Evolutionary conservation across 2,113 vertebrate genomes (phyloP).

Genomic region (Plectropomus leopardus): DNA sequence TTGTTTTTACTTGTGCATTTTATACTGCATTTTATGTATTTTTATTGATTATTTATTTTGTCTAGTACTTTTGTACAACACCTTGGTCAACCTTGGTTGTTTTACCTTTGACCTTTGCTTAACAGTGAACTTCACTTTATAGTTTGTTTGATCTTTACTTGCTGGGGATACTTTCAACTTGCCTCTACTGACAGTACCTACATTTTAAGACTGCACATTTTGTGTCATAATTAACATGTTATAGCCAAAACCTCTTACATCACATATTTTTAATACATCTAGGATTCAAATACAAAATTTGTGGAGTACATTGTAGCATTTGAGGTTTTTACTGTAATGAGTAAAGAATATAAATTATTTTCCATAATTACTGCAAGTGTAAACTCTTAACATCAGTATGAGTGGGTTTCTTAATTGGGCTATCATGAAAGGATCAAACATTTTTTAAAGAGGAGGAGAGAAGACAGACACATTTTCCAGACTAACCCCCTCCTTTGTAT

Average conservation of each 20-base stretch:
- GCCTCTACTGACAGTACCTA: not conserved
- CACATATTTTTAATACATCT: not conserved
- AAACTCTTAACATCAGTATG: not conserved
- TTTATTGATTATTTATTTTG: no score
- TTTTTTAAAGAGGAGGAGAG: not conserved
- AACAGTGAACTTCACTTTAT: not conserved
- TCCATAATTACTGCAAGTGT: not conserved
- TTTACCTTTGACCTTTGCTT: no score
- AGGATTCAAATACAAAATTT: not conserved
- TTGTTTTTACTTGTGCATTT: no score
- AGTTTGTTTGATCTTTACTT: not conserved
- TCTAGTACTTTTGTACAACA: no score
- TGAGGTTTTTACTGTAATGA: not conserved
- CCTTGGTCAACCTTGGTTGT: no score
- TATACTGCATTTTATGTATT: no score
- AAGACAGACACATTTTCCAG: not conserved
- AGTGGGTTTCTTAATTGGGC: not conserved
- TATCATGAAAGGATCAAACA: not conserved
- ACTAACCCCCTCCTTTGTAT: conserved; percentile 33
- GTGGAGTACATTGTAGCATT: not conserved
- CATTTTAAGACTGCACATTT: not conserved
- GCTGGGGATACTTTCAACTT: not conserved
- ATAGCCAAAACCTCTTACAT: not conserved
- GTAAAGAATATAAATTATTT: not conserved
- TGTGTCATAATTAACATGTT: not conserved